These are phyloP conservation scores for Eurosta solidaginis DNA, from an alignment of 1,140 invertebrate genomes.

Conservation along the genomic window DNA sequence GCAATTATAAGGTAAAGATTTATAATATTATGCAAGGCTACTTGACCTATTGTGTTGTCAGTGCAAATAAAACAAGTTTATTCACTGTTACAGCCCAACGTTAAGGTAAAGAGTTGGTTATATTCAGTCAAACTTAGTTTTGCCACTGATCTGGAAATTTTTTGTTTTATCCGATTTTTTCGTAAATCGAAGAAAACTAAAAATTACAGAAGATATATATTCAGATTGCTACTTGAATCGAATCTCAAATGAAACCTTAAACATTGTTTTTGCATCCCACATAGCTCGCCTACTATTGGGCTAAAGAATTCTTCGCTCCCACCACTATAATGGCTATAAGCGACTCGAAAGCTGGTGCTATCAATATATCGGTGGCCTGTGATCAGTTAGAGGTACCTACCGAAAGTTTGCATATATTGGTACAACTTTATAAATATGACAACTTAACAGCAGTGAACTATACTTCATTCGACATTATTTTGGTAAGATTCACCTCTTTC, in stretches of 20 bases:
- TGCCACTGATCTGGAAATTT: too few relatives aligned
- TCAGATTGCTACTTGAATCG: too few relatives aligned
- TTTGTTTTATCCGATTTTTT: too few relatives aligned
- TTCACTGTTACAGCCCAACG: too few relatives aligned
- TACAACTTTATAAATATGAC: constrained; percentile 42
- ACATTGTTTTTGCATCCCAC: constrained; percentile 61
- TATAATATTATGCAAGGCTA: too few relatives aligned
- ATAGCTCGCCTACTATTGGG: constrained; percentile 94
- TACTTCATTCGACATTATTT: constrained; percentile 39
- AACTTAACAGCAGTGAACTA: constrained; percentile 42
- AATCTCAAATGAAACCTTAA: not conserved
- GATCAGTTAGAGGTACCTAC: constrained; percentile 42
- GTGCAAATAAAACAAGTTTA: too few relatives aligned
- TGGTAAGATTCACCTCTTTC: constrained; percentile 37
- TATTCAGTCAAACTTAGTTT: not conserved
- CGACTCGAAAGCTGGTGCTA: constrained; percentile 35
- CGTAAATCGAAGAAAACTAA: not conserved
- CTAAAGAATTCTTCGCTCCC: constrained; percentile 82
- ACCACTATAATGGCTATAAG: constrained; percentile 52
- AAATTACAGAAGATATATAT: too few relatives aligned
- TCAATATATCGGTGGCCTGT: constrained; percentile 48
- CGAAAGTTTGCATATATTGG: constrained; percentile 28
- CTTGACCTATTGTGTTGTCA: too few relatives aligned
- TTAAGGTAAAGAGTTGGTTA: not conserved
- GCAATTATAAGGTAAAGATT: constrained; percentile 51